Evolutionary conservation across 2,113 vertebrate genomes (phyloP).

Genomic region (Carassius carassius): DNA sequence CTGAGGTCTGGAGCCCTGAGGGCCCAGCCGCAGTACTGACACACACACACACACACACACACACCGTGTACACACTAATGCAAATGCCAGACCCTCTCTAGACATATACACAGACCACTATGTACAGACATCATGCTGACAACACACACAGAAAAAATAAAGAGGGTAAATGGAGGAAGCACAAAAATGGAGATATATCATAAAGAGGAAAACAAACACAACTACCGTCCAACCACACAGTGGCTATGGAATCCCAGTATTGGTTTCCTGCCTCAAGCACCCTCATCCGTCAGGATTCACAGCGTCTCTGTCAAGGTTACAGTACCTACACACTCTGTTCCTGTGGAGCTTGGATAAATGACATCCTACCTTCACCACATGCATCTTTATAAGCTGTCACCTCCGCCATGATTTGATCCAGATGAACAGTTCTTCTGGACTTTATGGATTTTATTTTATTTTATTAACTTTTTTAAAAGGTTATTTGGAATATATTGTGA

Average conservation of each 20-base stretch:
- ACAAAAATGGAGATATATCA: no score
- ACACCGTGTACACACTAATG: not conserved
- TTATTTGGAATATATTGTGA: not conserved
- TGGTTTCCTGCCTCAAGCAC: not conserved
- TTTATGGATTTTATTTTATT: not conserved
- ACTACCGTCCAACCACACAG: not conserved
- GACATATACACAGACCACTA: not conserved
- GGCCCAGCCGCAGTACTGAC: constrained; percentile 40
- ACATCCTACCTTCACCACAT: not conserved
- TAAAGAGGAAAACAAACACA: not conserved
- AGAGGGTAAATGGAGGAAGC: not conserved
- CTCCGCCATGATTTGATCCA: constrained; percentile 17
- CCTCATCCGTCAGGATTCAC: not conserved
- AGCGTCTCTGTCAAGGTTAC: constrained; percentile 7
- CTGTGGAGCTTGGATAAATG: not conserved
- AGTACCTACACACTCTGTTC: not conserved
- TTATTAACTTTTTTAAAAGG: not conserved
- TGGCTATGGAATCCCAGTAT: not conserved
- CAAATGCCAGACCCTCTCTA: not conserved
- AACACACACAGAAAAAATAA: not conserved
- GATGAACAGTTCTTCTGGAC: not conserved
- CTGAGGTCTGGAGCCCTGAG: constrained; percentile 23
- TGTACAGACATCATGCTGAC: not conserved
- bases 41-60: constrained; percentile 1
- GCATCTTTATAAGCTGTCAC: constrained; percentile 24